Evolutionary conservation across 1,140 invertebrate species (phyloP).

Genomic region (Papilio dardanus): DNA sequence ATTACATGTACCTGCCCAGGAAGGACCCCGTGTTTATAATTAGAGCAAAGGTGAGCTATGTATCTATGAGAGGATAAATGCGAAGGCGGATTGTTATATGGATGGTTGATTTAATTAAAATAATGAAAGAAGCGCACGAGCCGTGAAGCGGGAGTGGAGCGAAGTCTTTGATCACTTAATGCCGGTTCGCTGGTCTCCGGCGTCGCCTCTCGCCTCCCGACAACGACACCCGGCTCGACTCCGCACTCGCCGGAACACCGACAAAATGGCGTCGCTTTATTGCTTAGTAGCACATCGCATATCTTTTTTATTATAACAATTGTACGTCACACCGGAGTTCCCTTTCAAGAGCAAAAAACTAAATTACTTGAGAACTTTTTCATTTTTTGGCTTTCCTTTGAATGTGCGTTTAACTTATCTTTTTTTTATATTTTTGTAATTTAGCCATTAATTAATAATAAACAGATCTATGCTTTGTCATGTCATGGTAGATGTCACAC

Average conservation of each 20-base stretch:
- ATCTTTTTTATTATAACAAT: slow-evolving; percentile 77
- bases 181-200: slow-evolving; percentile 67
- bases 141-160: slow-evolving; percentile 72
- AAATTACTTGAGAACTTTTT: too few species aligned
- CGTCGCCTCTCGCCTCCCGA: slow-evolving; percentile 76
- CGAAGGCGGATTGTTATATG: slow-evolving; percentile 35
- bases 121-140: slow-evolving; percentile 68
- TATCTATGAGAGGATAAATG: slow-evolving; percentile 3
- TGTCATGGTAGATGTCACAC: too few species aligned
- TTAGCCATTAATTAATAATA: too few species aligned
- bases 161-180: slow-evolving; percentile 75
- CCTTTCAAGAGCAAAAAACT: neutral
- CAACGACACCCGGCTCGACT: slow-evolving; percentile 58
- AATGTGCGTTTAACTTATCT: too few species aligned
- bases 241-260: slow-evolving; percentile 64
- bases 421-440: too few species aligned
- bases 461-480: too few species aligned
- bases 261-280: slow-evolving; percentile 81
- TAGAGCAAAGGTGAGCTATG: neutral
- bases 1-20: neutral
- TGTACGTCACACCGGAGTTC: neutral
- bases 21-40: neutral
- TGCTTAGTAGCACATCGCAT: slow-evolving; percentile 80
- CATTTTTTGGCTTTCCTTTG: too few species aligned
- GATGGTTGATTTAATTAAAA: slow-evolving; percentile 40